Base-by-base conservation (phyloP, 2,797 vertebrate genomes). In the Knipowitschia caucasica region DNA sequence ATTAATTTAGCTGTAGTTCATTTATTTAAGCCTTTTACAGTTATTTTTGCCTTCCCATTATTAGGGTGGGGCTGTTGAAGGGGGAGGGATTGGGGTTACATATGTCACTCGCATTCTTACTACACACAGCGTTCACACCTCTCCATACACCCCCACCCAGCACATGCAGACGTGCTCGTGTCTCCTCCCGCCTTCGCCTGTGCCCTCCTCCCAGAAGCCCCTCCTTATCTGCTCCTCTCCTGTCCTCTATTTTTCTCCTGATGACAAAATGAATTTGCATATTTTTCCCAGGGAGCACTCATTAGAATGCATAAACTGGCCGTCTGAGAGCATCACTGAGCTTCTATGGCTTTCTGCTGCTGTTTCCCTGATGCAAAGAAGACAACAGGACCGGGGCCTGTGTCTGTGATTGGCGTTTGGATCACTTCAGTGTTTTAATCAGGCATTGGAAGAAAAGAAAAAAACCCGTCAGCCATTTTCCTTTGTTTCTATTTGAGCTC, bases 241-340 rank as follows among this genome's bases (percentile, higher is more conserved):
- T 86, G 81, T 86, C 81, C 83, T 86, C 84, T 80, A 73, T 84
- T 86, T 85, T 83, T 71, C 58, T 84, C 81, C 65, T 85, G 79
- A 83, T 83, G 83, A 87, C 84, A 83, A 84, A 86, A 82, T 75
- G 58, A 73, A 90, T 89, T 89, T 84, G 85, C 88, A 89, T 89
- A 86, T 82, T 81, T 87, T 83, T 81, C 64, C 73, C 68, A 81
- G 73, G 75, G 65, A 83, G 77, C 36, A 40, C 64, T 86, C 81
- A 87, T 89, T 89, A 88, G 80, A 79, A 88, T 90, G 80, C 84
- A 88, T 81, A 84, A 84, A 85, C 72, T 56, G 66, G 73, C 67
- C 53, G 67, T 61, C 73, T 80, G 57, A 66, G 40, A 62, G 72
- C 72, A 64, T 73, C 73, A 69, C 56, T n/a, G 74, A 82, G 69